Base-by-base conservation (phyloP, 2,113 vertebrate species). In the Acrocephalus kingi region DNA sequence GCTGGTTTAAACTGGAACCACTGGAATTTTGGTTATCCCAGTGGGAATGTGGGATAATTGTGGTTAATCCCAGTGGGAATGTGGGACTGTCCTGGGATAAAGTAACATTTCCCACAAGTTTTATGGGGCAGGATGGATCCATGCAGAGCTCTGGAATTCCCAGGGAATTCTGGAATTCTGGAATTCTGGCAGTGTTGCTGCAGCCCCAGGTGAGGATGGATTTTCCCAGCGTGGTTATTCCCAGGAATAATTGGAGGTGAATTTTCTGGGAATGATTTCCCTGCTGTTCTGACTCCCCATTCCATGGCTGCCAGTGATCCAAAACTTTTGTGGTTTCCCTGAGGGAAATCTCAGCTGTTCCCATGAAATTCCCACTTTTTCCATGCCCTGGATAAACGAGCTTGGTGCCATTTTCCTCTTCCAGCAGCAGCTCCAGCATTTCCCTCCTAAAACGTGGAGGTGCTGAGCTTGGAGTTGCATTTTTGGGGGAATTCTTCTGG, bases 101-200 rank as follows among this genome's bases (percentile, higher is more conserved):
- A 72, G 20, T 1, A 2, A 11, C 0, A 0, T 51, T 51, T 5
- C 7, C 58, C 4, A 1, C 33, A 3, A 2, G n/a, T 13, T 5
- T 1, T 9, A 12, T 15, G 33, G 11, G 54, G 37, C 11, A 37
- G 37, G 61, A 13, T 5, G 61, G 66, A 28, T 69, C 3, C 12
- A 12, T 5, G 14, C 0, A 2, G 31, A 33, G 6, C 31, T 35
- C 24, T 35, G 56, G 33, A 15, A 15, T 35, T 35, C 62, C 35
- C 35, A 39, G 37, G 37, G 37, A 35, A 35, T 35, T 35, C 35
- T 8, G 35, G 35, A 35, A 35, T 35, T 35, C 35, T 35, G 35
- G 35, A 35, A 35, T 35, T 35, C 62, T 24, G 1, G 48, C 33
- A 37, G 33, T 2, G 24, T 2, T 17, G 48, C 8, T n/a, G 35